A percentile compares a stretch with the other conserved stretches of the same genome.
Evolutionary conservation across 1,140 invertebrate genomes (phyloP).

Genomic region (Halyomorpha halys): DNA sequence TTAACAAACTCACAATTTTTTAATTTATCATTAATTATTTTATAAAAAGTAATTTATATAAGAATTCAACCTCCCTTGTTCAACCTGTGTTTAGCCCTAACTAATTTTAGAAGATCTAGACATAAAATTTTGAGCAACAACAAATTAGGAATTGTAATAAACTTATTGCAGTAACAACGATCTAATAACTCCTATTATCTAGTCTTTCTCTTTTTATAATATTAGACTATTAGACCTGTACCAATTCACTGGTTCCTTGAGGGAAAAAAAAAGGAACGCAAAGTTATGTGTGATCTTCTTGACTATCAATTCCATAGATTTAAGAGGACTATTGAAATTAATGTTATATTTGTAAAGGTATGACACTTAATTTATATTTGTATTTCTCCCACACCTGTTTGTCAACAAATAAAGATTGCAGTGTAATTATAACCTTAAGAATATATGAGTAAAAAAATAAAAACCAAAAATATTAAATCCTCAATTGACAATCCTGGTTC

Average conservation of each 20-base stretch:
- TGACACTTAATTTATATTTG: too few relatives aligned
- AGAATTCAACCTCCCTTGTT: too few relatives aligned
- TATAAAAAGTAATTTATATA: too few relatives aligned
- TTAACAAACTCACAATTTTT: too few relatives aligned
- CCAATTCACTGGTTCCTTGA: slow-evolving; percentile 4
- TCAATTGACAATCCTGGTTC: neutral
- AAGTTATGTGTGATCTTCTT: slow-evolving; percentile 14
- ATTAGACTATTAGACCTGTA: slow-evolving; percentile 1
- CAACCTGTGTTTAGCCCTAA: too few relatives aligned
- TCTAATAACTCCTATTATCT: neutral
- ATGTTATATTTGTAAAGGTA: neutral
- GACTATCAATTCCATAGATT: slow-evolving; percentile 15
- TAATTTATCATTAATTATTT: too few relatives aligned
- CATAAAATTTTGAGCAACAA: too few relatives aligned
- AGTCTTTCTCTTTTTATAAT: slow-evolving; percentile 13
- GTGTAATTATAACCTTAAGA: too few relatives aligned
- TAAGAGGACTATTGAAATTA: slow-evolving; percentile 4
- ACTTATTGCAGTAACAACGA: neutral
- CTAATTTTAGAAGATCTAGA: too few relatives aligned
- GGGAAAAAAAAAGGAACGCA: neutral
- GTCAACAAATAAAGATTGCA: too few relatives aligned
- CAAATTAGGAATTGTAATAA: too few relatives aligned
- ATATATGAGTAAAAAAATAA: neutral
- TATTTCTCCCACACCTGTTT: too few relatives aligned
- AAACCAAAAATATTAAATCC: neutral